Base-by-base conservation (phyloP, 2,888 invertebrate genomes). In the Tetanocera ferruginea region DNA sequence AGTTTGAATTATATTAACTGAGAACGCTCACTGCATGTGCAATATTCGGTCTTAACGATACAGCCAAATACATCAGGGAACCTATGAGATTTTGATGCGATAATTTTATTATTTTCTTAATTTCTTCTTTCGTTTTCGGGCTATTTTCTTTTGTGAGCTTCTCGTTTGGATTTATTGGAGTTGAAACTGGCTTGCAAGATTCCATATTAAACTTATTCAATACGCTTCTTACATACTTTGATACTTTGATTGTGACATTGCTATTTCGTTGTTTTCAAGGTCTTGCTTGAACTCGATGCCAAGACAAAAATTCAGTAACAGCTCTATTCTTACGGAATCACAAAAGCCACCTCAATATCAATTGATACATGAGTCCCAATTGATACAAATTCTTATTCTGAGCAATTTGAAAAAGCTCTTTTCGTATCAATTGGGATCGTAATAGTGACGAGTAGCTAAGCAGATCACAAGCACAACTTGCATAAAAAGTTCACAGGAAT, bases 51-150 rank as follows among this genome's bases (percentile, higher is more conserved):
- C 79, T 72, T 8, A 80, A 82, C 9, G 73, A 81, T 19, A 79
- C 75, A n/a, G 82, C 80, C 2, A 80, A 70, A 51, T 79, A 82
- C 82, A 82, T 81, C 14, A 80, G 55, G 1, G 77, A 71, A 19
- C 79, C 79, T 2, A 81, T 23, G 3, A 79, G 60, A 75, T 57
- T 55, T 69, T 81, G 80, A 55, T 79, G 76, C 4, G 81, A 78
- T 11, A 77, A 67, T 34, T 66, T 73, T 76, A 77, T 57, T 5
- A 51, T 64, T 71, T 79, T 70, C 0, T 11, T 57, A 28, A 23
- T 75, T 74, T 79, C 77, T 4, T 77, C 23, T 70, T 80, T 77
- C 6, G 69, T 49, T 43, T 76, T 49, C 8, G 79, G 77, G 34
- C 67, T 67, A 72, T 77, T 81, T 17, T 79, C 51, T 14, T 79